Evolutionary conservation across 2,888 invertebrate genomes (phyloP).

Genomic region (Minunthozetes semirufus): DNA sequence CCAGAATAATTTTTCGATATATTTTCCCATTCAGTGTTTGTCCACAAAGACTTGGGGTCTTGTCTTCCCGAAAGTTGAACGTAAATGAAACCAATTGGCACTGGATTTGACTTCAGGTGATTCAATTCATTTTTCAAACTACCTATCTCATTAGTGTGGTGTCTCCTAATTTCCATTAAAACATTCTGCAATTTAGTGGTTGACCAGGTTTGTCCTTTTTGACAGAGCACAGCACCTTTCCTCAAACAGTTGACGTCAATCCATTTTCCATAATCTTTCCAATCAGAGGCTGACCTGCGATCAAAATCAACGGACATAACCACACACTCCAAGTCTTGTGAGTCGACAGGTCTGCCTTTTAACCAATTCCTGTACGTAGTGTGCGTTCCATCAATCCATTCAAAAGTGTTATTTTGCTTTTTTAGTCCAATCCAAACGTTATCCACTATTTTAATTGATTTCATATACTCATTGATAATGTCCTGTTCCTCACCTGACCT

Average conservation of each 20-base stretch:
- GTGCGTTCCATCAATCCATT: neutral
- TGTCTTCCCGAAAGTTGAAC: neutral
- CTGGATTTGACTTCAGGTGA: neutral
- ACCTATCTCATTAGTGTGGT: neutral
- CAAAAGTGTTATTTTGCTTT: neutral
- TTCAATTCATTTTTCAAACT: neutral
- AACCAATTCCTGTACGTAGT: neutral
- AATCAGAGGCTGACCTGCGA: too few species aligned
- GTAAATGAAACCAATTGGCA: neutral
- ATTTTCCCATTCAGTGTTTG: neutral
- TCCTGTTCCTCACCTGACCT: neutral
- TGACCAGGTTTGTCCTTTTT: neutral
- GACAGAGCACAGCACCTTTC: neutral
- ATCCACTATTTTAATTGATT: neutral
- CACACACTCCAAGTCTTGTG: neutral
- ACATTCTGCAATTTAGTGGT: neutral
- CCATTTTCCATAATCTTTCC: neutral
- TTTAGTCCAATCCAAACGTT: neutral
- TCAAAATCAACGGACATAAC: neutral
- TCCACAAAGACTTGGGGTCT: neutral
- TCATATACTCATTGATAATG: neutral
- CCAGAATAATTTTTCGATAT: neutral
- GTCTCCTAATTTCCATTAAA: neutral
- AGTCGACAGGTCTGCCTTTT: neutral
- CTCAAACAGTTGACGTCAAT: neutral